phyloP scores from a whole-genome alignment of 2,113 vertebrate species.

The Perca fluviatilis region DNA sequence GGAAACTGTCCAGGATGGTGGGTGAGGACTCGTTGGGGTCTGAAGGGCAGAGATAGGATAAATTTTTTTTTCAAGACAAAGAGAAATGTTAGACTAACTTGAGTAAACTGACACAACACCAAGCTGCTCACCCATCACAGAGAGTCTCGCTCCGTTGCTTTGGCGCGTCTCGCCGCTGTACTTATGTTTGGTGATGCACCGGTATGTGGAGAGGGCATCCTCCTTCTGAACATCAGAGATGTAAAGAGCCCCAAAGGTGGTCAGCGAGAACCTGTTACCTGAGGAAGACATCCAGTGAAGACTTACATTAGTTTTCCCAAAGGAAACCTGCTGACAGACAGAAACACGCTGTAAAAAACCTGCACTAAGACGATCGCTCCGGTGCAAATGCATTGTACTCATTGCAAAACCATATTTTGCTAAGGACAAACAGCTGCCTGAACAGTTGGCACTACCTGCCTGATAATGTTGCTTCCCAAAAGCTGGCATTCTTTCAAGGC shows the following conservation, averaged over 20 bases:
- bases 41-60: constrained; percentile 32
- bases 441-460: constrained; percentile 76
- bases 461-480: constrained; percentile 61
- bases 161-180: constrained; percentile 98
- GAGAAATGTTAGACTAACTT: not conserved
- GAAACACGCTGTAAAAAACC: constrained; percentile 9
- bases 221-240: constrained; percentile 99
- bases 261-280: constrained; percentile 98
- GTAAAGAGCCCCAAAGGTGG: constrained; percentile 96
- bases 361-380: constrained; percentile 30
- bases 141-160: constrained; percentile 97
- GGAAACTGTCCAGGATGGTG: constrained; percentile 95
- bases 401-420: constrained; percentile 59
- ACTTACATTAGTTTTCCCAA: constrained; percentile 9
- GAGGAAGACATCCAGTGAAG: constrained; percentile 66
- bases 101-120: not conserved
- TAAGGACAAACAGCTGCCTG: constrained; percentile 67
- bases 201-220: constrained; percentile 97
- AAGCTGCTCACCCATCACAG: constrained; percentile 92
- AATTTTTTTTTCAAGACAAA: not conserved
- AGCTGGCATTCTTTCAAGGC: constrained; percentile 69
- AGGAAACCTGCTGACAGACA: constrained; percentile 6
- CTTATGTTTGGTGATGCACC: constrained; percentile 98
- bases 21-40: constrained; percentile 96
- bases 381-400: constrained; percentile 56